Base-by-base conservation (phyloP, 2,797 vertebrate genomes). In the Crypturellus tataupa region DNA sequence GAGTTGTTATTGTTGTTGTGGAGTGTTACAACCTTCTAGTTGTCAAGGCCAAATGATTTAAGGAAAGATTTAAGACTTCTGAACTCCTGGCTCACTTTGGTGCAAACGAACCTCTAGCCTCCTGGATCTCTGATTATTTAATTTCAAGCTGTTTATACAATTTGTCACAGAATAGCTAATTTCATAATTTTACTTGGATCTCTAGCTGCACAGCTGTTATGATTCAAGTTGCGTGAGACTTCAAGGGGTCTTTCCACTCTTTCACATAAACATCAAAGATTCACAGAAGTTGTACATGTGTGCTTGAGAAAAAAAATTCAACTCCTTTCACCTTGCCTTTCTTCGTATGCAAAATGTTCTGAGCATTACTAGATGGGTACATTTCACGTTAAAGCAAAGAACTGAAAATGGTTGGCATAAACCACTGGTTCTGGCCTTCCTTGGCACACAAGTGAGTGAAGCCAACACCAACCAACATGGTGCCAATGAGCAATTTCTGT, bases 31-130 rank as follows among this genome's bases (percentile, higher is more conserved):
- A 44, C 35, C 60, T 51, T 87, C 56, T n/a, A 79, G 73, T 82
- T 8, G 0, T 65, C 85, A 56, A 33, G 59, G 46, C 76, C 44
- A 25, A 63, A 29, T 46, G 59, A 85, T 94, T 92, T 75, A 76
- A 92, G 24, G 80, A 88, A 69, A 75, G 64, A 77, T 87, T 89
- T 63, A 87, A 90, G 65, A 79, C 78, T 77, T 75, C 69, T 87
- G 67, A 92, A 75, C 31, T 1, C 2, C 71, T 25, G 29, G 29
- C 47, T 55, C 80, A 59, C 71, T 90, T 89, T 69, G 39, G 42
- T 92, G 35, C 65, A 64, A 25, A 80, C 51, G 44, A 87, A 59
- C 46, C 56, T 63, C 23, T 81, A 0, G 0, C 25, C 35, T 79
- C 18, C 18, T 18, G 75, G 44, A 63, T 39, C 33, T 83, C 76